Evolutionary conservation across 2,888 invertebrate species (phyloP), one percentile per base, ranked within the genome.

Genomic region (Zelleria hepariella): DNA sequence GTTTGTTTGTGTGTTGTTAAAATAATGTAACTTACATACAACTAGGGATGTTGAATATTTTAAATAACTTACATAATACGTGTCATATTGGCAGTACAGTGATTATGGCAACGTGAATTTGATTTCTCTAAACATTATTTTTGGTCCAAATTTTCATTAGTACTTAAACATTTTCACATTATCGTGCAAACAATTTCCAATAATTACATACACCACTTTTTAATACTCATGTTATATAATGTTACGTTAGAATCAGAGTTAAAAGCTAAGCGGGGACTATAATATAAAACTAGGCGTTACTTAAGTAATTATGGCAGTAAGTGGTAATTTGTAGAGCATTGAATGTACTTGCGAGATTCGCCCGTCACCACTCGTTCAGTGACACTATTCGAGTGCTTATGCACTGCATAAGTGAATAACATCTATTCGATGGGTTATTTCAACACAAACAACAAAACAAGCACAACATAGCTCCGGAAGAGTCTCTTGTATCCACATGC

Each of bases 101-200:
- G 78, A 78, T 78, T 83, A 87, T 87, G 87, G 87, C 87, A 87
- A 84, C 86, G 79, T 82, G 85, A 86, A 86, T 86, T 84, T 84
- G 83, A 77, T 75, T 82, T 82, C 77, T 83, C 77, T 83, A 80
- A 77, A 74, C 53, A 78, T 83, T 42, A 84, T 86, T 86, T 87
- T 87, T 87, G 87, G 87, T 86, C 87, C 87, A 80, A 86, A 77
- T 74, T 74, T 71, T 77, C 32, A 25, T 59, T 60, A 71, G 72
- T 78, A 82, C 73, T 71, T 73, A 71, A 77, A 74, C 75, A 75
- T 74, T 80, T 75, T 53, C 77, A 78, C 80, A 80, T 77, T 71
- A 66, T 64, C 64, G 63, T 65, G 32, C 32, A 71, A 72, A 71
- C 72, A 76, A 73, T 68, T 66, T 71, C 57, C 73, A 75, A 78